Percentiles rank a stretch among this genome's conserved stretches.
phyloP scores from a whole-genome alignment of 2,888 invertebrate species.

The Deilephila porcellus region DNA sequence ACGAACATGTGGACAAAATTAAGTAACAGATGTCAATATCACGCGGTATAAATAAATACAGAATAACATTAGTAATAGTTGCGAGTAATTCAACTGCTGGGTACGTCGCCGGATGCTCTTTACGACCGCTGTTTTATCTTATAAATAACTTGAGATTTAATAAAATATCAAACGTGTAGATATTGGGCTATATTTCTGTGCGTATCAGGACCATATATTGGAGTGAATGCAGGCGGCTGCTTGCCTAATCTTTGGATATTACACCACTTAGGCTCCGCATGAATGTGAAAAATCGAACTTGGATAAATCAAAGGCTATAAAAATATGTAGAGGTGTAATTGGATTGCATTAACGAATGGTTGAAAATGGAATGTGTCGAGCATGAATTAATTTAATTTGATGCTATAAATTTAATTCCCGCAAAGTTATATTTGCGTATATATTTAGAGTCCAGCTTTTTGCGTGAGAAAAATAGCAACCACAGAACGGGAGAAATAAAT shows the following conservation, averaged over 20 bases:
- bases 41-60: not conserved
- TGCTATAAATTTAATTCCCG: too few species aligned
- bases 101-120: slow-evolving; percentile 15
- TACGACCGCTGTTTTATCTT: not conserved
- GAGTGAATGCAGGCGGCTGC: not conserved
- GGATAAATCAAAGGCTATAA: not conserved
- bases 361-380: too few species aligned
- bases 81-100: not conserved
- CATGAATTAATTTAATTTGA: too few species aligned
- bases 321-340: not conserved
- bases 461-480: too few species aligned
- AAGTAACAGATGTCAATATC: too few species aligned
- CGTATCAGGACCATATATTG: slow-evolving; percentile 9
- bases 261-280: too few species aligned
- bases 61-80: not conserved
- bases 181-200: not conserved
- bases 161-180: slow-evolving; percentile 7
- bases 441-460: too few species aligned
- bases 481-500: not conserved
- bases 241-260: not conserved
- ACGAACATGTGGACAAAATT: too few species aligned
- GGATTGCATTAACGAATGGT: not conserved
- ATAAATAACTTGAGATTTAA: slow-evolving; percentile 10
- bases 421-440: too few species aligned
- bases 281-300: not conserved